Base-by-base conservation (phyloP, 2,888 invertebrate genomes). In the Drosophila barbarae region DNA sequence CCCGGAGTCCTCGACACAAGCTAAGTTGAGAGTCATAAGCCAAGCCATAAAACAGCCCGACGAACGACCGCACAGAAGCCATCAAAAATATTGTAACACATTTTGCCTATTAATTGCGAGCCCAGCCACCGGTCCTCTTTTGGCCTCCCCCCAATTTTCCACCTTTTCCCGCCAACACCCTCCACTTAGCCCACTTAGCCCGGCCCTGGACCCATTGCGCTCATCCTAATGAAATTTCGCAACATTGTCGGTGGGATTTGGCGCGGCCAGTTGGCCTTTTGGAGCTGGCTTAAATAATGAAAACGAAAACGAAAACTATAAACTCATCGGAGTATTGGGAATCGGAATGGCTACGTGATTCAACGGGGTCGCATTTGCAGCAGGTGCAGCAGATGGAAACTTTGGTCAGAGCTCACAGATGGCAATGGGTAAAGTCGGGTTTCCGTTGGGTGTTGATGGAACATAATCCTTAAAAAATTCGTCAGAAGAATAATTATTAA, bases 1-100 rank as follows among this genome's bases (percentile, higher is more conserved):
- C 57, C 5, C 10, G 18, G 12, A 38, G 38, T 38, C 38, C 51
- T 23, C 10, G 47, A 41, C 34, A 12, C 6, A 23, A 41, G 41
- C 65, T 47, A 50, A 52, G 67, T 61, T 66, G 21, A 41, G 58
- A 38, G 53, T 46, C 69, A 64, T 73, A 78, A 73, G 69, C 49
- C 77, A 46, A 35, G 65, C 75, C 75, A 74, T 84, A 79, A 79
- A 84, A 68, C 69, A 59, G 74, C 53, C 71, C 35, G 44, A 23
- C 56, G 32, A 47, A 67, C 51, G 73, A 75, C 61, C 74, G 57
- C 69, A 59, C 51, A 51, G 74, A 67, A 71, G 77, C 77, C 75
- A 85, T 80, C 85, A 80, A 77, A 79, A 83, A 77, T 83, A 80
- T 83, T 85, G 85, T 74, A 83, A 67, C 84, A 85, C 79, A 85